Base-by-base conservation (phyloP, 2,888 invertebrate species). In the Nemapogon koenigi region DNA sequence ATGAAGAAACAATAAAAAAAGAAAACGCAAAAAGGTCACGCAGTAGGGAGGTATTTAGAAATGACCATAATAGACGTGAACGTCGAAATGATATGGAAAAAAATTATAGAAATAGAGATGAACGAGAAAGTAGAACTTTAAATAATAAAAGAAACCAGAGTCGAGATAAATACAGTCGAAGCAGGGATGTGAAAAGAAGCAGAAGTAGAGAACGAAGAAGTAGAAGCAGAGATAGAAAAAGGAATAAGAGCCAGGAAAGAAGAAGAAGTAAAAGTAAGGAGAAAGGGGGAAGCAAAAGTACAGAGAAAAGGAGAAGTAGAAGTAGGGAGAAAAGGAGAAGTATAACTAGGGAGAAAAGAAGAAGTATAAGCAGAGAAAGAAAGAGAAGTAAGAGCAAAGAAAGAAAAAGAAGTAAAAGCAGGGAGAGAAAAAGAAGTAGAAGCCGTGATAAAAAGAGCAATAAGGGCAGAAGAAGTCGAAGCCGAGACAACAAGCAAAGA, bases 1-100 rank as follows among this genome's bases (percentile, higher is more conserved):
- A 62, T 59, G 41, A 55, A 25, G 35, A 49, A 37, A 38, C 39
- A 35, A 50, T 43, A 35, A 47, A 44, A 42, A 40, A 55, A 37
- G 51, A 46, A 42, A 41, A 50, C 40, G n/a, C n/a, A n/a, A n/a
- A 50, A 46, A 44, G 48, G 40, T 38, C 53, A 42, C 46, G 39
- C 42, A 49, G 49, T 46, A 47, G 44, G 37, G 44, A 47, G 37
- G n/a, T n/a, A n/a, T n/a, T n/a, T n/a, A n/a, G n/a, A n/a, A n/a
- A n/a, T n/a, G 46, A 17, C 33, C 41, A 41, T 41, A 46, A 16
- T 36, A 38, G 16, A 51, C 43, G 35, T n/a, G 30, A 22, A n/a
- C n/a, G n/a, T 4, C 17, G 18, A 17, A 3, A 6, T 7, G 7
- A 10, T 4, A 29, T 2, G n/a, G 22, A 37, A 22, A 37, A 16